Conservation (phyloP, 2,888 invertebrate genomes). For the Cephalotes varians region DNA sequence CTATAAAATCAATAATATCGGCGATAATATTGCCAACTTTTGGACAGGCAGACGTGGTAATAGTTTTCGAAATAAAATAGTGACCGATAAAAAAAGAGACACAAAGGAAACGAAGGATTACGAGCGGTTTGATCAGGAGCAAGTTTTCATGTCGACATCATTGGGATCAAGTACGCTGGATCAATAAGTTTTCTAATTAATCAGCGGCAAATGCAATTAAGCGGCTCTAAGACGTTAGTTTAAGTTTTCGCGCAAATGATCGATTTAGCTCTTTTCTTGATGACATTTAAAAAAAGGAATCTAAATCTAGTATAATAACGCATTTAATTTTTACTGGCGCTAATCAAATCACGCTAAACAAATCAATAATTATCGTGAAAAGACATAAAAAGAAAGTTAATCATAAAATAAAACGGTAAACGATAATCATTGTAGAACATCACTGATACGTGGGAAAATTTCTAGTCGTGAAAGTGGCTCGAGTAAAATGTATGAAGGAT, state of each 20-base stretch:
- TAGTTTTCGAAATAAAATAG: constrained; percentile 75
- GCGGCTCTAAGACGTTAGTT: constrained; percentile 8
- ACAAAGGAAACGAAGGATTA: constrained; percentile 73
- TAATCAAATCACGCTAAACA: background rate
- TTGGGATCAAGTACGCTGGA: constrained; percentile 79
- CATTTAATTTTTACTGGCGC: background rate
- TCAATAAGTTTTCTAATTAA: constrained; percentile 53
- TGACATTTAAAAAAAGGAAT: background rate
- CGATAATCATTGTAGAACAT: constrained; percentile 4
- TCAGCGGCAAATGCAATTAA: constrained; percentile 23
- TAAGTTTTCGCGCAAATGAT: constrained; percentile 28
- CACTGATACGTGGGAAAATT: constrained; percentile 31
- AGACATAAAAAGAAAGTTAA: constrained; percentile 34
- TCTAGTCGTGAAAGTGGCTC: constrained; percentile 34
- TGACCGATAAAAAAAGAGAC: constrained; percentile 71
- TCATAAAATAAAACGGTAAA: constrained; percentile 13
- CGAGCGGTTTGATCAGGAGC: constrained; percentile 65
- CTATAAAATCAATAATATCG: constrained; percentile 67
- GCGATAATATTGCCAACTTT: constrained; percentile 79
- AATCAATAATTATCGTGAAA: constrained; percentile 8
- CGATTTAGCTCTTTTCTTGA: background rate
- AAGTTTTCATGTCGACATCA: constrained; percentile 65
- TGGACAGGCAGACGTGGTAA: constrained; percentile 73
- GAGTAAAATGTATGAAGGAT: constrained; percentile 17
- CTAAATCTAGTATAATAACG: background rate